Conservation (phyloP, 2,888 invertebrate species). For the Emmelina monodactyla region DNA sequence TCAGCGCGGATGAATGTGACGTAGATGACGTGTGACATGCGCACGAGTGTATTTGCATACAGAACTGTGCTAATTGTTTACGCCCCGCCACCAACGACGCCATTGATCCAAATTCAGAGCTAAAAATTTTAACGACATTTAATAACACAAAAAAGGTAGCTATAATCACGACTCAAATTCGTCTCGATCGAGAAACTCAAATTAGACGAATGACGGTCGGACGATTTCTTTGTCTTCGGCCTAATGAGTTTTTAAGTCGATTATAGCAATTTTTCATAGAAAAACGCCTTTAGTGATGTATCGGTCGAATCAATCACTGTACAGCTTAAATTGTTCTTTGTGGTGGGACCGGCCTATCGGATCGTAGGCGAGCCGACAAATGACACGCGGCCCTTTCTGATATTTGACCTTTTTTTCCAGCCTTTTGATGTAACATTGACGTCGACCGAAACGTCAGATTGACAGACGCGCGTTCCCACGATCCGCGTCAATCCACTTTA, state of each 20-base stretch:
- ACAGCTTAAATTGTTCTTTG: constrained; percentile 52
- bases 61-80: background rate
- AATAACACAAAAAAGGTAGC: constrained; percentile 40
- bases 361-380: constrained; percentile 28
- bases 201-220: constrained; percentile 60
- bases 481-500: constrained; percentile 31
- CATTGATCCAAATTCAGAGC: constrained; percentile 12
- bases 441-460: constrained; percentile 28
- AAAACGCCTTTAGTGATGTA: constrained; percentile 66
- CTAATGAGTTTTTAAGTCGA: constrained; percentile 68
- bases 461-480: constrained; percentile 24
- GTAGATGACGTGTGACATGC: constrained; percentile 16
- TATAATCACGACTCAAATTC: constrained; percentile 53
- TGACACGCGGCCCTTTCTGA: constrained; percentile 14
- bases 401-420: constrained; percentile 5
- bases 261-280: constrained; percentile 67
- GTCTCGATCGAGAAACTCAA: constrained; percentile 60
- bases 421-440: constrained; percentile 1
- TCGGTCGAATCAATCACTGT: constrained; percentile 63
- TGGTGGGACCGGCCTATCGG: constrained; percentile 37
- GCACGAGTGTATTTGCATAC: background rate
- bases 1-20: constrained; percentile 51
- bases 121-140: constrained; percentile 21
- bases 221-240: constrained; percentile 61
- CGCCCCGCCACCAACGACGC: constrained; percentile 2